Evolutionary conservation across 2,797 vertebrate species (phyloP).

Genomic region (Chrosomus eos): DNA sequence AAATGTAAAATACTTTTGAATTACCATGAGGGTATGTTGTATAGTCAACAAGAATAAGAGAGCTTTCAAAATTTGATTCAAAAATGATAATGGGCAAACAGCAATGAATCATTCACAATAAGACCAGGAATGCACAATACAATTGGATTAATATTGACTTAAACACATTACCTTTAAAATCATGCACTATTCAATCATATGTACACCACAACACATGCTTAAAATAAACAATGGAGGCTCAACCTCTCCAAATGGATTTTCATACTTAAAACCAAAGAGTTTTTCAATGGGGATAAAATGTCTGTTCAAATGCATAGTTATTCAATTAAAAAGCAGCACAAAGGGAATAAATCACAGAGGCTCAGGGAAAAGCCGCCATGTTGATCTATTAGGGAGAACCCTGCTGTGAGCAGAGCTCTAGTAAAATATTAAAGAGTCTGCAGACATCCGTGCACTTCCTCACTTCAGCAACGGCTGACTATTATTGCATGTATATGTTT

Average conservation of each 20-base stretch:
- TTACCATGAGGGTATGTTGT: background rate
- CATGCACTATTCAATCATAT: background rate
- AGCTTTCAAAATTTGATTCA: background rate
- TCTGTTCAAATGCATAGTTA: background rate
- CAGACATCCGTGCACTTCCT: conserved; percentile 3
- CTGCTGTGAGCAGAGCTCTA: conserved; percentile 12
- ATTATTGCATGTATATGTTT: conserved; percentile 1
- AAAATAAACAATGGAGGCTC: background rate
- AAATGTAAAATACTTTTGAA: background rate
- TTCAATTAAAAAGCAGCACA: conserved; percentile 26
- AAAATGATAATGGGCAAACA: background rate
- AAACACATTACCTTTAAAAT: background rate
- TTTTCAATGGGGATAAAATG: background rate
- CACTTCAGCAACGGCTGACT: background rate
- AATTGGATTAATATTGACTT: background rate
- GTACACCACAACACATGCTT: background rate
- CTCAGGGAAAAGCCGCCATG: conserved; percentile 6
- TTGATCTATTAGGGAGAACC: conserved; percentile 32
- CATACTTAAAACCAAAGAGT: background rate
- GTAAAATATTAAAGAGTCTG: conserved; percentile 50
- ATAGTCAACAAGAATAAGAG: background rate
- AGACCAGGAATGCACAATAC: background rate
- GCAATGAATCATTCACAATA: background rate
- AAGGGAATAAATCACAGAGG: conserved; percentile 1
- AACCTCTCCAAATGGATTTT: conserved; percentile 2